phyloP scores from a whole-genome alignment of 2,113 vertebrate species.

The Mohoua ochrocephala region DNA sequence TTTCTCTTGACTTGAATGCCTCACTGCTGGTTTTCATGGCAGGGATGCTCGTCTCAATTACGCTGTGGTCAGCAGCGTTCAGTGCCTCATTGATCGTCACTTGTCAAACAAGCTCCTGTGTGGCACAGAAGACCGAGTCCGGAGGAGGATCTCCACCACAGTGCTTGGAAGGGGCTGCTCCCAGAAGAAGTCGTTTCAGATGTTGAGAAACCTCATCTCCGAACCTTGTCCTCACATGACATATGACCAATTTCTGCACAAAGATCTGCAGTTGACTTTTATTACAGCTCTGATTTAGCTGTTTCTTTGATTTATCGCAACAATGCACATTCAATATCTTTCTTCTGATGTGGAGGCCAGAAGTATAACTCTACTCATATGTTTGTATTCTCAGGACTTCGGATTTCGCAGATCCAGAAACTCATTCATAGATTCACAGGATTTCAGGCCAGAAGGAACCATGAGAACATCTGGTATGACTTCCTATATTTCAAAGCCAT shows the following conservation, averaged over 20 bases:
- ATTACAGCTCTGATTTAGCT: slow-evolving; percentile 46
- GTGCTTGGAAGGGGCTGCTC: slow-evolving; percentile 8
- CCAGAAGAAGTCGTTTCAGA: slow-evolving; percentile 31
- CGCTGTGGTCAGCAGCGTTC: neutral
- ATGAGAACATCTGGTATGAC: slow-evolving; percentile 51
- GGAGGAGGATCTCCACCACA: neutral
- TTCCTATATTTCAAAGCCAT: slow-evolving; percentile 52
- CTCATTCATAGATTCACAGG: slow-evolving; percentile 52
- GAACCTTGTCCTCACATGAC: slow-evolving; percentile 48
- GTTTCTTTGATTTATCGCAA: slow-evolving; percentile 51
- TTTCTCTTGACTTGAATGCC: slow-evolving; percentile 15
- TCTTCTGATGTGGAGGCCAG: slow-evolving; percentile 49
- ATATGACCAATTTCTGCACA: slow-evolving; percentile 41
- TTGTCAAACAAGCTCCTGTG: slow-evolving; percentile 32
- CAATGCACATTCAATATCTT: slow-evolving; percentile 60
- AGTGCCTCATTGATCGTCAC: neutral
- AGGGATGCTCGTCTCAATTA: slow-evolving; percentile 23
- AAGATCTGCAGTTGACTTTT: slow-evolving; percentile 54
- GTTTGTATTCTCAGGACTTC: slow-evolving; percentile 45
- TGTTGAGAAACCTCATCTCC: slow-evolving; percentile 41
- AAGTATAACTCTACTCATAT: slow-evolving; percentile 56
- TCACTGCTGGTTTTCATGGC: neutral
- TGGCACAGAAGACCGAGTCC: neutral
- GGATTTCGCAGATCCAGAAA: slow-evolving; percentile 45
- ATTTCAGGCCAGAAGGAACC: slow-evolving; percentile 41